phyloP scores from a whole-genome alignment of 2,113 vertebrate genomes.

The Bos indicus region DNA sequence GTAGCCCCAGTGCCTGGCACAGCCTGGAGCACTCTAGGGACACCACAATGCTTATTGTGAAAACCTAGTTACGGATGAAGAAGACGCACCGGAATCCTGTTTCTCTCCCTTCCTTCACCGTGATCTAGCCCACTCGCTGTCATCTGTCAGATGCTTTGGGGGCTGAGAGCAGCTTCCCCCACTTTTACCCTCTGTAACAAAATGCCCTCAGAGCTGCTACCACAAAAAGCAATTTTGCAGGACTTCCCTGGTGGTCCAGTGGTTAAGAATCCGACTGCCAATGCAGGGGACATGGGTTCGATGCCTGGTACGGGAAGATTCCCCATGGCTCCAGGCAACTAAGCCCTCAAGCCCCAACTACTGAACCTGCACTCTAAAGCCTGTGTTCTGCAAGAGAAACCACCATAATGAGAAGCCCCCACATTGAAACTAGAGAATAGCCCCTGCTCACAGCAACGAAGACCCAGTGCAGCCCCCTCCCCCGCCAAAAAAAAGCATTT shows the following conservation, averaged over 20 bases:
- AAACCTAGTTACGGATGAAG: background rate
- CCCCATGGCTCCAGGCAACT: background rate
- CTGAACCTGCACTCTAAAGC: background rate
- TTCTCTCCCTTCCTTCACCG: background rate
- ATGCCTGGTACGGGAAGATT: background rate
- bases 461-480: background rate
- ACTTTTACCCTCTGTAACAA: no score
- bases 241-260: background rate
- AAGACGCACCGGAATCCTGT: background rate
- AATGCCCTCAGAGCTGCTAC: background rate
- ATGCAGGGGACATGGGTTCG: background rate
- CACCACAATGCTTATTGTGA: background rate
- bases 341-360: background rate
- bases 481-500: background rate
- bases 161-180: background rate
- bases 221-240: background rate
- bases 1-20: background rate
- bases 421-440: background rate
- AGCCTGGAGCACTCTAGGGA: background rate
- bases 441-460: background rate
- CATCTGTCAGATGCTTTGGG: background rate
- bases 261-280: background rate
- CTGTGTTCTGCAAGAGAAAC: background rate
- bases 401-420: background rate
- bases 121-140: background rate